Percentiles rank a stretch among this genome's conserved stretches.
These are phyloP conservation scores for Lagorchestes hirsutus DNA, from an alignment of 2,797 vertebrate species.

Conservation along the genomic window DNA sequence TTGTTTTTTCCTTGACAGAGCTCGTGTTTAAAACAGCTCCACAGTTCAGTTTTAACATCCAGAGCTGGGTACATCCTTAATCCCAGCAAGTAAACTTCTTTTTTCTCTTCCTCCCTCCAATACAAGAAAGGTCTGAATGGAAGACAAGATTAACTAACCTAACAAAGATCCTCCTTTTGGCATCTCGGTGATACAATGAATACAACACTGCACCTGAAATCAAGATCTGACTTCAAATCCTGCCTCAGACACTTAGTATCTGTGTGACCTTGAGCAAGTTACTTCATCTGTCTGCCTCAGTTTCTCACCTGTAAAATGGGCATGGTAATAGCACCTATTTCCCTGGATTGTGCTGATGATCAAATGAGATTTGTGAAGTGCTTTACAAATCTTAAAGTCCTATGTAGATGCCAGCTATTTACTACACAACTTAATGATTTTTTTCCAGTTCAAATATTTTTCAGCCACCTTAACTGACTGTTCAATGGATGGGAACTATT, in stretches of 20 bases:
- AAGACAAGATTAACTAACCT: background rate
- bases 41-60: background rate
- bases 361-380: background rate
- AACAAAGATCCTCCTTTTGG: background rate
- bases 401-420: background rate
- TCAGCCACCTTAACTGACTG: background rate
- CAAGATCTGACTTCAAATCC: background rate
- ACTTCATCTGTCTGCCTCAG: background rate
- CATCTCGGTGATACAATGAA: background rate
- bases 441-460: background rate
- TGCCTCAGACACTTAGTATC: background rate
- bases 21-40: background rate
- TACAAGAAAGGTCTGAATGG: background rate
- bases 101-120: background rate
- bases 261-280: background rate
- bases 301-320: background rate
- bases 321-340: too few species aligned
- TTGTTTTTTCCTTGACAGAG: conserved; percentile 28
- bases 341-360: background rate
- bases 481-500: background rate
- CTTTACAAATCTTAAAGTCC: background rate
- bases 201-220: background rate
- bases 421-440: background rate
- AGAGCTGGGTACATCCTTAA: background rate
- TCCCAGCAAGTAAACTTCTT: background rate